phyloP scores from a whole-genome alignment of 2,797 vertebrate genomes.

The Galaxias olidus region DNA sequence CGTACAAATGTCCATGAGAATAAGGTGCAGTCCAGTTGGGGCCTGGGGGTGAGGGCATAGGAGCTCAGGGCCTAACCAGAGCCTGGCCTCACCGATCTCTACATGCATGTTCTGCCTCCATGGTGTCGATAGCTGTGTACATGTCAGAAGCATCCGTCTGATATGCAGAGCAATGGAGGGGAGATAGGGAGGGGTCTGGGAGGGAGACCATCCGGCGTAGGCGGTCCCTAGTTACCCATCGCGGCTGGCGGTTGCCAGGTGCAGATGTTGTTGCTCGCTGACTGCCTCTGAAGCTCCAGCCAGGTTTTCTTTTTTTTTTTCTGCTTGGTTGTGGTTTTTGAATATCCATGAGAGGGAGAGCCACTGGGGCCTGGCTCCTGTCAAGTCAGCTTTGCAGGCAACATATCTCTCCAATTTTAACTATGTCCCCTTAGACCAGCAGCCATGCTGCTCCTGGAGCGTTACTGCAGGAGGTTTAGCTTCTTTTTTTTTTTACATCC shows the following conservation, averaged over 20 bases:
- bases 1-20: conserved; percentile 64
- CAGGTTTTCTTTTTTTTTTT: conserved; percentile 30
- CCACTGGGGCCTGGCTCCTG: conserved; percentile 59
- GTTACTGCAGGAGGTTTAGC: conserved; percentile 34
- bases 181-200: conserved; percentile 26
- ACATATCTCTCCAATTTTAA: conserved; percentile 65
- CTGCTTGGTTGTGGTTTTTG: conserved; percentile 25
- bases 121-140: conserved; percentile 77
- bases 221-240: conserved; percentile 48
- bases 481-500: conserved; percentile 52
- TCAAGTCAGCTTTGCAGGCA: conserved; percentile 65
- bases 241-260: conserved; percentile 62
- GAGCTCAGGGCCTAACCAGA: conserved; percentile 48
- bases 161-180: conserved; percentile 50
- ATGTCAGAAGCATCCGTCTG: conserved; percentile 71
- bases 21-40: conserved; percentile 32
- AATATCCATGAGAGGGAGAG: conserved; percentile 53
- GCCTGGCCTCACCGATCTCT: conserved; percentile 57
- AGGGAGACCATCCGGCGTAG: conserved; percentile 52
- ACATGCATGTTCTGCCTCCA: conserved; percentile 71
- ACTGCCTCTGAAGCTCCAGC: conserved; percentile 54
- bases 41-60: too few species aligned
- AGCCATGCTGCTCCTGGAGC: conserved; percentile 47
- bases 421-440: conserved; percentile 60
- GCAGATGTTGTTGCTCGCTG: conserved; percentile 65